Evolutionary conservation across 1,140 invertebrate species (phyloP), one percentile per base, ranked within the genome.

Genomic region (Aethina tumida): DNA sequence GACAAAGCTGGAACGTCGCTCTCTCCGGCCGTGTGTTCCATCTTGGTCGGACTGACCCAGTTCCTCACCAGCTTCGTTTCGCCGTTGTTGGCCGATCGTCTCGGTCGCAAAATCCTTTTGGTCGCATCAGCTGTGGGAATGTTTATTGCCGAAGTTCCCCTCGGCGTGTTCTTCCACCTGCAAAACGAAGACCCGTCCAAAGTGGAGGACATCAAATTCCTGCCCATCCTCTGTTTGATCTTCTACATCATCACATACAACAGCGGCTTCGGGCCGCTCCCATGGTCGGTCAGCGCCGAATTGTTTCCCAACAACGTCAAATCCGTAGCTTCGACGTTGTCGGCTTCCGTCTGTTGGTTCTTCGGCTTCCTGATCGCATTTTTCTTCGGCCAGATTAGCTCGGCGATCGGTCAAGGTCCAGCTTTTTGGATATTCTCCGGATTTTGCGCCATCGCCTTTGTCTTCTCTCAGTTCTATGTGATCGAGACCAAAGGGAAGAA

Each of bases 231-330:
- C 0, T 44, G 39, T 15, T 25, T 59, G 15, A 32, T 59, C 2
- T 22, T 31, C 13, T 59, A 52, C 28, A 55, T 57, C 13, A 31
- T 53, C 4, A 41, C 45, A 6, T 59, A 57, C 18, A 53, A 49
- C 13, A 39, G 47, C 9, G 84, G 81, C 2, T 79, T 84, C 49
- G 86, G 86, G 0, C 82, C 87, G 0, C 60, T 91, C 5, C 82
- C 85, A 0, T 89, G 86, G 84, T 73, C 84, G 1, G 71, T 92
- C 17, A 78, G 87, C 69, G 79, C 77, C 1, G 84, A 92, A 60
- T 71, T 90, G 45, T 84, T 89, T 47, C 75, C 87, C 1, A 65
- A 76, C 0, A 75, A 79, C 45, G 75, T 85, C 1, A 81, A 84
- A 53, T 77, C 81, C 0, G 62, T 74, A 2, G 85, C 83, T 1